Percentiles rank a stretch among this genome's conserved stretches.
Conservation (phyloP, 2,888 invertebrate species). For the Himalopsyche kuldschensis region DNA sequence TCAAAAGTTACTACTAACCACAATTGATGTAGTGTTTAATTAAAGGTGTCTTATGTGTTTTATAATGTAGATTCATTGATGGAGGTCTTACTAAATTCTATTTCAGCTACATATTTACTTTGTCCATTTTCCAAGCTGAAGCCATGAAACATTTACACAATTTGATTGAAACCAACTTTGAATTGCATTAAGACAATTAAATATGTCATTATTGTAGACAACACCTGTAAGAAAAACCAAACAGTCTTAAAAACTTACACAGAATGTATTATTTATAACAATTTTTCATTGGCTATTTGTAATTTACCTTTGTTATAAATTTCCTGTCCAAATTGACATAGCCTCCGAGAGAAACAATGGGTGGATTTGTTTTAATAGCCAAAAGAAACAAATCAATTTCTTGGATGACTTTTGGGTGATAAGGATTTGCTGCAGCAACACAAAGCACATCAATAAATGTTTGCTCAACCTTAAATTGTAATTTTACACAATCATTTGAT, state of each 20-base stretch:
- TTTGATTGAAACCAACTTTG: constrained; percentile 24
- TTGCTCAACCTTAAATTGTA: constrained; percentile 24
- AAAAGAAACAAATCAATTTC: constrained; percentile 30
- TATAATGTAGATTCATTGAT: neutral
- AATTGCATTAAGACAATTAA: constrained; percentile 33
- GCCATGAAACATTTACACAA: neutral
- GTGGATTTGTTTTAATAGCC: constrained; percentile 25
- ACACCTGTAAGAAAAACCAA: constrained; percentile 21
- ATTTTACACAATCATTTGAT: neutral
- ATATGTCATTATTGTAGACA: constrained; percentile 27
- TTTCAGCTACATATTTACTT: too few relatives aligned
- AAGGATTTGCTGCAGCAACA: constrained; percentile 15
- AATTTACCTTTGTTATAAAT: constrained; percentile 27
- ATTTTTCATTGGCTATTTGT: neutral
- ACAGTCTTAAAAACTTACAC: neutral
- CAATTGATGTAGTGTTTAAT: neutral
- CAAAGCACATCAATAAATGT: constrained; percentile 25
- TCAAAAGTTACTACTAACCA: too few relatives aligned
- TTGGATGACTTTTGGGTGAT: constrained; percentile 26
- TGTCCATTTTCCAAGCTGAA: neutral
- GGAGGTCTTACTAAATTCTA: neutral
- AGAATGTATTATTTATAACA: neutral
- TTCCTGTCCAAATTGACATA: constrained; percentile 24
- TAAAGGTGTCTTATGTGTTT: neutral
- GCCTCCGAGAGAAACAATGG: constrained; percentile 22